Evolutionary conservation across 2,888 invertebrate species (phyloP).

Genomic region (Saturnia japonica): DNA sequence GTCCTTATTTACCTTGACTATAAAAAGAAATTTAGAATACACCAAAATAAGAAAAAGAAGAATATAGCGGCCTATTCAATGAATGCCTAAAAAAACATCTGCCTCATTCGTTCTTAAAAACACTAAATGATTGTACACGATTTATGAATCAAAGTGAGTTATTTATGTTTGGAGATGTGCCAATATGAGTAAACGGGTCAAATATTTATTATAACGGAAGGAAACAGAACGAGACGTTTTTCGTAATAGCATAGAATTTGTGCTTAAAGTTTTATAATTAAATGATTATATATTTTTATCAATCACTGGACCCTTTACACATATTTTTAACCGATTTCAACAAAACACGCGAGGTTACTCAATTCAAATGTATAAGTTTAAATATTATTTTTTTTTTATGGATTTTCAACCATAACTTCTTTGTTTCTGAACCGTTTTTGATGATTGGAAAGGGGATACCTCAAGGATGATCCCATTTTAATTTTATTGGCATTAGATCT

Average conservation of each 20-base stretch:
- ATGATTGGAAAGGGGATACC: too few species aligned
- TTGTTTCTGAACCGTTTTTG: too few species aligned
- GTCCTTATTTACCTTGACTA: too few species aligned
- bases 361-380: too few species aligned
- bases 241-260: neutral
- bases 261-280: neutral
- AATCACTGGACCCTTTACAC: neutral
- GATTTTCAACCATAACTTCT: too few species aligned
- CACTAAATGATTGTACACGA: constrained; percentile 30
- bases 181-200: constrained; percentile 35
- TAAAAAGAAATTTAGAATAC: too few species aligned
- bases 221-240: constrained; percentile 6
- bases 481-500: too few species aligned
- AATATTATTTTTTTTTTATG: too few species aligned
- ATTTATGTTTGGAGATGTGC: constrained; percentile 44
- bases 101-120: constrained; percentile 28
- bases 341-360: too few species aligned
- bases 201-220: constrained; percentile 30
- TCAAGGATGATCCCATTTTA: too few species aligned
- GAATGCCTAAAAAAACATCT: constrained; percentile 27
- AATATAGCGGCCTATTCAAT: neutral
- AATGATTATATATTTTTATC: neutral
- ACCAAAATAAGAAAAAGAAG: neutral
- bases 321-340: too few species aligned
- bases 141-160: constrained; percentile 42